Evolutionary conservation across 1,140 invertebrate genomes (phyloP), one percentile per base, ranked within the genome.

Genomic region (Polypedilum pembai): DNA sequence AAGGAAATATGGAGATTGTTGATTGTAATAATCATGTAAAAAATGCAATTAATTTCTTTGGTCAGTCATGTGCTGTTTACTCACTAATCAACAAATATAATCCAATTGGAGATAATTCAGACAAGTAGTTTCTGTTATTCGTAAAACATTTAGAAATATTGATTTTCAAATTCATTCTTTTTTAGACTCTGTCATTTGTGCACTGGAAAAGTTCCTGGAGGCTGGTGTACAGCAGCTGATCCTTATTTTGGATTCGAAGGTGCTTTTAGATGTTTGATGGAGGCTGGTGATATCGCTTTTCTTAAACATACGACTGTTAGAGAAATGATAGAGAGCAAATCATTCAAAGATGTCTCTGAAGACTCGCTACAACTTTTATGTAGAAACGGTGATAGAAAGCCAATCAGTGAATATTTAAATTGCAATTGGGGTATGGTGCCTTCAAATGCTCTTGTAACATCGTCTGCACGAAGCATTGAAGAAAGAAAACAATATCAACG

Each of bases 11-110:
- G 83, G 89, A 93, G 80, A 87, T 95, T 45, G 88, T 92, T 40
- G 93, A 95, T 80, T 99, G 96, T 79, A 98, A 99, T 78, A 98
- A 98, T 84, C 92, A 98, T 80, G 93, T 98, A 0, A 96, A 98
- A 83, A 93, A 94, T 3, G 91, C 94, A 0, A 92, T 92, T 8
- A 88, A 91, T 76, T 98, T 89, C 80, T 98, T 98, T 81, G 91
- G 92, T 4, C 87, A 88, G 73, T 96, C 95, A 73, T 99, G 96
- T 85, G 94, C 96, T 18, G 92, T 95, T 0, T 96, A 97, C 82
- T 93, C 94, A 1, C 83, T 98, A 12, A 88, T 91, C 41, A 91
- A 96, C 79, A 92, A 94, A 82, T 95, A 96, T 79, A 99, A 98
- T 87, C 95, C 95, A 33, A 91, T 96, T 79, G 95, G 94, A 85